phyloP scores from a whole-genome alignment of 2,113 vertebrate genomes.

The Uria lomvia region DNA sequence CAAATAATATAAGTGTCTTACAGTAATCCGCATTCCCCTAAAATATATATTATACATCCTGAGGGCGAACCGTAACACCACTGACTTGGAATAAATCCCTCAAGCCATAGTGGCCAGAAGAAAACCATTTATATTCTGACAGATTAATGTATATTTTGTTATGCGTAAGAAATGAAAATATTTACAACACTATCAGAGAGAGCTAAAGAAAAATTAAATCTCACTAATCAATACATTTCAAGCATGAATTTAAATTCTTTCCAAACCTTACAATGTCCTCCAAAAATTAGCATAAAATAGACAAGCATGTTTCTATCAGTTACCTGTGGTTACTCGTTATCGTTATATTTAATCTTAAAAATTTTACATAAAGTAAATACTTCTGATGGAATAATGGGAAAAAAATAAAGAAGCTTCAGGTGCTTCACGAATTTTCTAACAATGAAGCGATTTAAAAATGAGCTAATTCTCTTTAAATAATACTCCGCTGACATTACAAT shows the following conservation, averaged over 20 bases:
- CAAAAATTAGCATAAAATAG: constrained; percentile 39
- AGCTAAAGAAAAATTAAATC: constrained; percentile 76
- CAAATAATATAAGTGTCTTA: constrained; percentile 82
- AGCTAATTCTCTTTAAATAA: neutral
- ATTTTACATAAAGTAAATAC: neutral
- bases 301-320: neutral
- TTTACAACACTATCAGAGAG: constrained; percentile 74
- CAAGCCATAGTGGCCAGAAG: constrained; percentile 74
- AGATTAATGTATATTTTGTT: constrained; percentile 77
- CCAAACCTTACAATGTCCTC: neutral
- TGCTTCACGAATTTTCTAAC: neutral
- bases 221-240: constrained; percentile 69
- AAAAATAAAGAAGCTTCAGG: neutral
- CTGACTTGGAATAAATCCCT: constrained; percentile 78
- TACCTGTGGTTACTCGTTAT: neutral
- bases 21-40: constrained; percentile 75
- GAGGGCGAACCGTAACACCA: constrained; percentile 70
- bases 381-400: neutral
- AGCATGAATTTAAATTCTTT: constrained; percentile 58
- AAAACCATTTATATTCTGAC: constrained; percentile 79
- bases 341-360: neutral
- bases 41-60: constrained; percentile 81
- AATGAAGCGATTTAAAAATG: neutral
- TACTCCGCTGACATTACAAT: neutral
- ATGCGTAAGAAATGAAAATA: constrained; percentile 79